Evolutionary conservation across 1,140 invertebrate genomes (phyloP), one percentile per base, ranked within the genome.

Genomic region (Neotoxoptera formosana): DNA sequence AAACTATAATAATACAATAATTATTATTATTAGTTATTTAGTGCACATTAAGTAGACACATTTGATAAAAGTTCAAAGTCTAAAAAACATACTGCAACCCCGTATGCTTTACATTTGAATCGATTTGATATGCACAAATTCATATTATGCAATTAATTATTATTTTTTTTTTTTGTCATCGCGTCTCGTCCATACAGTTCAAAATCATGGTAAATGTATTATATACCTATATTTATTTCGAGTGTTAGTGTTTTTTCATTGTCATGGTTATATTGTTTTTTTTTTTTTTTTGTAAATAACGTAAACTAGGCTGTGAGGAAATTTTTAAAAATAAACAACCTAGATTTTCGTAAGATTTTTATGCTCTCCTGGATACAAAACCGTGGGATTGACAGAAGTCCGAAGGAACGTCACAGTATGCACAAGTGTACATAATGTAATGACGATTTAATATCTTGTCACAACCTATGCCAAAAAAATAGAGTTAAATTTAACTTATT

Each of bases 391-490:
- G 81, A 93, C 76, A 86, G 76, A 93, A 93, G 76, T 92, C 91
- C 76, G 91, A 36, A 92, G 47, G 25, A 92, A 83, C 91, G 91
- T 93, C 91, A 93, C 91, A 86, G 91, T 84, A 93, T 93, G 76
- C 91, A 93, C 47, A 84, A 93, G 81, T 93, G 91, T 93, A 93
- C 91, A 56, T 93, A 93, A 93, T 93, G 81, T 93, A 93, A 93
- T 93, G 91, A 93, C 91, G 91, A 93, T 93, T 93, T 93, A 93
- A 93, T 93, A 93, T 86, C 91, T 93, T 93, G 91, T 93, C 91
- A 93, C 81, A 93, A 86, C 91, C 81, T 93, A 84, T 93, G 91
- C 91, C 91, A 93, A 93, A 93, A 93, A 93, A 92, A 93, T 84
- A 93, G 81, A 93, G 91, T 93, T 93, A 93, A 93, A 93, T 93